Evolutionary conservation across 2,888 invertebrate species (phyloP).

Genomic region (Caenorhabditis sp.): DNA sequence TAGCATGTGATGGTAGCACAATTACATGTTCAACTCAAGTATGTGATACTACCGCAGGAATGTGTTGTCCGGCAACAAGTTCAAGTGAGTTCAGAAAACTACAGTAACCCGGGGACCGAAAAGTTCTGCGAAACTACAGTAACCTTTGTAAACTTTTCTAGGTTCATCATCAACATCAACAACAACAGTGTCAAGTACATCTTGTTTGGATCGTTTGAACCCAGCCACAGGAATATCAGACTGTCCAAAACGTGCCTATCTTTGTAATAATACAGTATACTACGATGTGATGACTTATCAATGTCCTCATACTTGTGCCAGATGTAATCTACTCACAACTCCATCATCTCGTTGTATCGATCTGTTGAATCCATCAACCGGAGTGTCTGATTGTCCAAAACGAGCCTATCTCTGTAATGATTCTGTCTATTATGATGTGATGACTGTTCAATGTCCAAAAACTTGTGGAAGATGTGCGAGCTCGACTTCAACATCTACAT

Average conservation of each 20-base stretch:
- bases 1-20: too few species aligned
- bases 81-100: too few species aligned
- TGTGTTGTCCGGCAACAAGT: too few species aligned
- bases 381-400: slow-evolving; percentile 39
- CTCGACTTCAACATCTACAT: not conserved
- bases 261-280: slow-evolving; percentile 36
- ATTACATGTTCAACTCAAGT: too few species aligned
- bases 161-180: not conserved
- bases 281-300: slow-evolving; percentile 38
- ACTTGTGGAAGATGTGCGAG: slow-evolving; percentile 36
- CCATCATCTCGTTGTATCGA: slow-evolving; percentile 18
- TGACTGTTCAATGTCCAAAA: slow-evolving; percentile 43
- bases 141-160: too few species aligned
- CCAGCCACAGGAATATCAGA: slow-evolving; percentile 13
- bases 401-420: slow-evolving; percentile 36
- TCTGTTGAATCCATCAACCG: slow-evolving; percentile 34
- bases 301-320: slow-evolving; percentile 40
- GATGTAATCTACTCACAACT: not conserved
- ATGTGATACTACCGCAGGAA: too few species aligned
- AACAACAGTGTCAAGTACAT: not conserved
- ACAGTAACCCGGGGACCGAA: too few species aligned
- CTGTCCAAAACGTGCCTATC: slow-evolving; percentile 29
- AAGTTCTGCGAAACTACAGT: too few species aligned
- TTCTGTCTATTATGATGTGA: slow-evolving; percentile 37
- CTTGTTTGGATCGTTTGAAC: slow-evolving; percentile 16